phyloP scores from a whole-genome alignment of 2,888 invertebrate genomes.

The Plagodis pulveraria region DNA sequence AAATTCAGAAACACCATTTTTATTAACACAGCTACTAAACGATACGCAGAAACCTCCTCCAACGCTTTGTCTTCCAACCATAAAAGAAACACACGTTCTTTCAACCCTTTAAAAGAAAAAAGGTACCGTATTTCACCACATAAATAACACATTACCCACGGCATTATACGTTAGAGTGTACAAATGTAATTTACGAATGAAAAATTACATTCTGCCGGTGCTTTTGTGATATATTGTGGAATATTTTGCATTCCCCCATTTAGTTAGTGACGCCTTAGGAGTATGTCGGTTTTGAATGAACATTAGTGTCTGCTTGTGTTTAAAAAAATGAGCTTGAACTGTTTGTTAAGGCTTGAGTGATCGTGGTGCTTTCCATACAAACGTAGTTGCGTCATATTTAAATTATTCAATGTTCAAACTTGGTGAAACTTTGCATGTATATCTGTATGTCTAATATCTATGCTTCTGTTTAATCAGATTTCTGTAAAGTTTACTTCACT shows the following conservation, averaged over 20 bases:
- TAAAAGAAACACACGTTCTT: constrained; percentile 15
- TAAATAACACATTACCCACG: constrained; percentile 29
- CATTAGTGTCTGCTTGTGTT: constrained; percentile 3
- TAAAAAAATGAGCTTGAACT: neutral
- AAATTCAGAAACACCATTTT: neutral
- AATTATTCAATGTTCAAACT: too few relatives aligned
- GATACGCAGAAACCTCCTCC: neutral
- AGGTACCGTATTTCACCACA: constrained; percentile 17
- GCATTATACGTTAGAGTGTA: constrained; percentile 43
- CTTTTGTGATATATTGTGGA: constrained; percentile 30
- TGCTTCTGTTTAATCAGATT: too few relatives aligned
- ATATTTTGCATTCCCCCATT: constrained; percentile 26
- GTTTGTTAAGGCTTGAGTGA: too few relatives aligned
- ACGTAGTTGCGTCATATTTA: too few relatives aligned
- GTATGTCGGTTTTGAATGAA: constrained; percentile 2
- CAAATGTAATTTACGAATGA: constrained; percentile 47
- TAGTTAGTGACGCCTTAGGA: constrained; percentile 11
- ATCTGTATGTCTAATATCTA: too few relatives aligned
- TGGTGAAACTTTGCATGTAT: too few relatives aligned
- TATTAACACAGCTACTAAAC: neutral
- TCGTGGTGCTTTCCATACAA: too few relatives aligned
- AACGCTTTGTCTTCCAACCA: constrained; percentile 1
- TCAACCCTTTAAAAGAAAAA: constrained; percentile 12
- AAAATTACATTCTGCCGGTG: constrained; percentile 54
- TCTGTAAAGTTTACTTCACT: too few relatives aligned